A percentile compares a stretch with the other conserved stretches of the same genome.
Conservation (phyloP, 2,113 vertebrate genomes). For the Lepidothrix coronata region DNA sequence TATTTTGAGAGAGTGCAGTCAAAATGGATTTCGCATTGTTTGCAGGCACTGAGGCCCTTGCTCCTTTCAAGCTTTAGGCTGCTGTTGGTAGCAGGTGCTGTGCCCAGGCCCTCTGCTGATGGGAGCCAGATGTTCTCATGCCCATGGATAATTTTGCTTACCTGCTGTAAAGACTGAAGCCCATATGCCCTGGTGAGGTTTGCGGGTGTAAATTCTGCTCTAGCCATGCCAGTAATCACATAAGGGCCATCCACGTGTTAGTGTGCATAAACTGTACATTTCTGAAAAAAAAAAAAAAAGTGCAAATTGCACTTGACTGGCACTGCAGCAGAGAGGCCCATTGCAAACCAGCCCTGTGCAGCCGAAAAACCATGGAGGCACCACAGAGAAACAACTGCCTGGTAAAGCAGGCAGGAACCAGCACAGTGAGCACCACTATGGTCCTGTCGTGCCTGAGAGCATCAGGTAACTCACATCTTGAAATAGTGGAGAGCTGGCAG, state of each 20-base stretch:
- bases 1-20: not conserved
- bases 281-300: not conserved
- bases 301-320: not conserved
- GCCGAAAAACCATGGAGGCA: not conserved
- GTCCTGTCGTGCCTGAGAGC: not conserved
- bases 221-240: not conserved
- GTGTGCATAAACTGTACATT: not conserved
- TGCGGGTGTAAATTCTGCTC: not conserved
- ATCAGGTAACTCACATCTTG: constrained; percentile 36
- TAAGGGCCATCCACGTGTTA: accelerated
- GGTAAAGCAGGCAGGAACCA: not conserved
- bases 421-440: accelerated
- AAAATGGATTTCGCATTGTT: not conserved
- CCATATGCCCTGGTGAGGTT: not conserved
- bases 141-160: not conserved
- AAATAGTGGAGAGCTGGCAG: constrained; percentile 39
- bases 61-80: not conserved
- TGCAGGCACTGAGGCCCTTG: not conserved
- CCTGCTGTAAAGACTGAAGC: not conserved
- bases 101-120: not conserved
- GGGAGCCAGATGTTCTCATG: not conserved
- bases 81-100: not conserved
- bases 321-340: not conserved
- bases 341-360: not conserved
- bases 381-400: not conserved